Base-by-base conservation (phyloP, 2,888 invertebrate species). In the Sarcophaga carnaria region DNA sequence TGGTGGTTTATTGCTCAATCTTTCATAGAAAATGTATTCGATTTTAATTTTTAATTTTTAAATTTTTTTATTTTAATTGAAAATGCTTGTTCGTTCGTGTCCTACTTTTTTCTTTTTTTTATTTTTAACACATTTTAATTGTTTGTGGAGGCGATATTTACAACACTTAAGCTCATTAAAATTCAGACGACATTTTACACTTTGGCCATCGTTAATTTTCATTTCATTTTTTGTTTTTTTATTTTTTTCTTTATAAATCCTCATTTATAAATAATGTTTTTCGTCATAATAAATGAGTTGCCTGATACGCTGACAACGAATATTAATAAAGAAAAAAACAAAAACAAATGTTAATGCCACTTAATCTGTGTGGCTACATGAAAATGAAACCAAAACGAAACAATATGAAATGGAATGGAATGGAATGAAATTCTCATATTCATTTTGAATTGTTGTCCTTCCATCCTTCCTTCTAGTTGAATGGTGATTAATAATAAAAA, bases 131-230 rank as follows among this genome's bases (percentile, higher is more conserved):
- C 37, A 37, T 10, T 37, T 37, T 37, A 10, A 8, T 37, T 37
- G 37, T 37, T 60, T 17, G 22, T 37, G 37, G 37, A 54, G 14
- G 54, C n/a, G 60, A 78, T 20, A 20, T 25, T 60, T 62, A 63
- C 54, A 66, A 67, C 78, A 54, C 37, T 60, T 76, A 14, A 25
- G 27, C 14, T 66, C 54, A 54, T 54, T 54, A 54, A 10, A 54
- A 54, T 54, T 54, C 54, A 14, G 14, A 4, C 54, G 54, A 54
- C 14, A 54, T 14, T 17, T 54, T 54, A 14, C 17, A 54, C 37
- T 37, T 54, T 14, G 54, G 54, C 17, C 54, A 14, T 12, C 17
- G 17, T 17, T 14, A 14, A 54, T 54, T 12, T 54, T 14, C 17
- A 10, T 54, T 14, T 54, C 0, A 5, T 14, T 54, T 54, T 14